Evolutionary conservation across 2,113 vertebrate species (phyloP).

Genomic region (Phyllostomus discolor): DNA sequence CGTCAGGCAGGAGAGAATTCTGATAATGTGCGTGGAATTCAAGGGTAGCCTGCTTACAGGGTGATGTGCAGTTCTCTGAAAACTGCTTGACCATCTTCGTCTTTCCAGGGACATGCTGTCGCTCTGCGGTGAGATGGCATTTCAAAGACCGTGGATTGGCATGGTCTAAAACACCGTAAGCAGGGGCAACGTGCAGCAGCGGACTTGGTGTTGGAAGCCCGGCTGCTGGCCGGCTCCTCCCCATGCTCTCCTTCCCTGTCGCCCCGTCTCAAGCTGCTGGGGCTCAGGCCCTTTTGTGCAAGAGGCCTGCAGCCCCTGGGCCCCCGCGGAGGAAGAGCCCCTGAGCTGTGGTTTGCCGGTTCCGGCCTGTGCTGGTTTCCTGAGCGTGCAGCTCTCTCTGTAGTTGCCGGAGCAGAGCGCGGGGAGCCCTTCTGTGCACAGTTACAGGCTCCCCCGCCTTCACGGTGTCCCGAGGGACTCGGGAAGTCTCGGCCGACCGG

Average conservation of each 20-base stretch:
- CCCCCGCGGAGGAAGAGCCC: not conserved
- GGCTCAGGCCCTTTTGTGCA: not conserved
- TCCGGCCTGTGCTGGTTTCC: constrained; percentile 7
- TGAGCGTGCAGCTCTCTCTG: not conserved
- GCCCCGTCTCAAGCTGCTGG: fast-evolving
- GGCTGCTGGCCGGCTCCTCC: not conserved
- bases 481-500: fast-evolving
- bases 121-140: not conserved
- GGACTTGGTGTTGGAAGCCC: not conserved
- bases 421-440: not conserved
- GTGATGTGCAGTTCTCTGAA: not conserved
- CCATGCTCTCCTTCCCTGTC: fast-evolving
- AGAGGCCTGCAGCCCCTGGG: not conserved
- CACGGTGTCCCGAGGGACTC: fast-evolving
- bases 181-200: not conserved
- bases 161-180: not conserved
- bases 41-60: not conserved
- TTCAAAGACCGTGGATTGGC: not conserved
- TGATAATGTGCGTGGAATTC: not conserved
- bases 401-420: fast-evolving
- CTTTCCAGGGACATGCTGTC: not conserved
- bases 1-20: not conserved
- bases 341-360: constrained; percentile 53
- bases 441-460: fast-evolving
- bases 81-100: not conserved